These are phyloP conservation scores for Zaprionus vittiger DNA, from an alignment of 1,140 invertebrate genomes.

Conservation along the genomic window DNA sequence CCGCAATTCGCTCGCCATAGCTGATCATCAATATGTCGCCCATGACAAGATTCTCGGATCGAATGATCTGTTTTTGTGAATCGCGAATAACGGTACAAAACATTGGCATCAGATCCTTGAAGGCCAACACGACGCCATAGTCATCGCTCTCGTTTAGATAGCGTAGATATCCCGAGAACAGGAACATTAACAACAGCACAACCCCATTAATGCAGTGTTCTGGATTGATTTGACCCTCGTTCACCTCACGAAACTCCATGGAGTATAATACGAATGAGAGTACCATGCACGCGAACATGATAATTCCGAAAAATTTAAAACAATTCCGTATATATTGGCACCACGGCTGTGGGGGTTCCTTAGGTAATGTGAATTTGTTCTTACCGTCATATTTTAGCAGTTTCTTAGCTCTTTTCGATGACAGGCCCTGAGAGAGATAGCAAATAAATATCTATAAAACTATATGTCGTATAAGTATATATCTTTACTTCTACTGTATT, in stretches of 20 bases:
- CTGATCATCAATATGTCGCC: slow-evolving; percentile 50
- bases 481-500: neutral
- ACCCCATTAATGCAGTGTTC: slow-evolving; percentile 14
- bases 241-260: neutral
- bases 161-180: slow-evolving; percentile 24
- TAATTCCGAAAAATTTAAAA: slow-evolving; percentile 30
- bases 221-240: neutral
- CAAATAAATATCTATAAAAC: neutral
- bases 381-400: slow-evolving; percentile 37
- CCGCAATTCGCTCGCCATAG: slow-evolving; percentile 53
- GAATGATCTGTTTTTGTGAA: slow-evolving; percentile 41
- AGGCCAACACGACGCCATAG: slow-evolving; percentile 18
- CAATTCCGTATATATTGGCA: slow-evolving; percentile 6
- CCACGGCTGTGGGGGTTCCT: neutral
- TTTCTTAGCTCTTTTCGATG: neutral
- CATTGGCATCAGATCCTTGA: slow-evolving; percentile 46
- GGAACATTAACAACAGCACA: slow-evolving; percentile 19
- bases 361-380: slow-evolving; percentile 36
- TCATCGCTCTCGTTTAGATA: slow-evolving; percentile 24
- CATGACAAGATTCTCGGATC: slow-evolving; percentile 37
- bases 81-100: slow-evolving; percentile 66
- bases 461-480: neutral
- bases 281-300: slow-evolving; percentile 15
- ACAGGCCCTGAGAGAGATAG: slow-evolving; percentile 35
- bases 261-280: slow-evolving; percentile 13